These are phyloP conservation scores for Mus minutoides DNA, from an alignment of 2,797 vertebrate species.

Conservation along the genomic window DNA sequence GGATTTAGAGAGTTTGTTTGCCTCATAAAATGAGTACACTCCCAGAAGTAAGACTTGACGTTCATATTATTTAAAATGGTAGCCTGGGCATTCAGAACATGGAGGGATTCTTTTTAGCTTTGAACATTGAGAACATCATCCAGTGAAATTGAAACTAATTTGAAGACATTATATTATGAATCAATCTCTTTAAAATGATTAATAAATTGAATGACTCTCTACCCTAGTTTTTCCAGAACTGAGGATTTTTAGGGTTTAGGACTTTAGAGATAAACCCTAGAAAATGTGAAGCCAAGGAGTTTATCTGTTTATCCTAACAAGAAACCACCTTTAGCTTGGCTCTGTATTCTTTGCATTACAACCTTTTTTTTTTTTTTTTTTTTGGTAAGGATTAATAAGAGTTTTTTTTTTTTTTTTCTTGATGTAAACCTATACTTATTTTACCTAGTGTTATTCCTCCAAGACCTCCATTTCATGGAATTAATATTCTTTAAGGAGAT, in stretches of 20 bases:
- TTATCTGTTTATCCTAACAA: background rate
- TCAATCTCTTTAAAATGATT: background rate
- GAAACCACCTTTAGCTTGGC: constrained; percentile 18
- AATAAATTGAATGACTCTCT: background rate
- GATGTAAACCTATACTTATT: constrained; percentile 29
- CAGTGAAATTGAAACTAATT: constrained; percentile 31
- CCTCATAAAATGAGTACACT: background rate
- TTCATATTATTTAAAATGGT: background rate
- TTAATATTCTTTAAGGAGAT: constrained; percentile 73
- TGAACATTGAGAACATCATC: background rate
- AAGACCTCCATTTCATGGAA: constrained; percentile 64
- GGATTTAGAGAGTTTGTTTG: background rate
- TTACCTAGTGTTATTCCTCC: constrained; percentile 49
- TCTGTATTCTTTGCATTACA: background rate
- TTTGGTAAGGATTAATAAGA: constrained; percentile 48
- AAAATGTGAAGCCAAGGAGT: background rate
- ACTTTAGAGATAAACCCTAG: background rate
- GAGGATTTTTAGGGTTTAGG: background rate
- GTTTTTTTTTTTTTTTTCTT: constrained; percentile 5
- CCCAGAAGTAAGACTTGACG: background rate
- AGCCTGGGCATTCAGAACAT: background rate
- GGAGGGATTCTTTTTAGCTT: background rate
- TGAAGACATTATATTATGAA: background rate
- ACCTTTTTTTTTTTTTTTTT: background rate
- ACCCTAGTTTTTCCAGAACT: background rate